A percentile compares a stretch with the other conserved stretches of the same genome.
Conservation (phyloP, 2,113 vertebrate species). For the Scytalopus superciliaris region DNA sequence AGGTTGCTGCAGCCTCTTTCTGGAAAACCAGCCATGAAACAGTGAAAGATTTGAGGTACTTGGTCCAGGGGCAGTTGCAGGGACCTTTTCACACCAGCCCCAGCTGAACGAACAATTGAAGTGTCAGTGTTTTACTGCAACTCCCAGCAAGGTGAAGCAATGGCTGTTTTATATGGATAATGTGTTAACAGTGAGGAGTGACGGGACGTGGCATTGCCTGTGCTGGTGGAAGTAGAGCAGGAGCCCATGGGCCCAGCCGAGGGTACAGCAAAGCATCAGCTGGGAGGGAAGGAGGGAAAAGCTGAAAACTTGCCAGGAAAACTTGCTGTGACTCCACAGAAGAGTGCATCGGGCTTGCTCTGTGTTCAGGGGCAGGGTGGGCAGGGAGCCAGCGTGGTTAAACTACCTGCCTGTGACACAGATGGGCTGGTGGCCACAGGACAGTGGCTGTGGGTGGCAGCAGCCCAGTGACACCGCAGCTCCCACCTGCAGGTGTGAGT, state of each 20-base stretch:
- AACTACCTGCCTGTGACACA: background rate
- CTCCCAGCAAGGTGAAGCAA: background rate
- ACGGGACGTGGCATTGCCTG: background rate
- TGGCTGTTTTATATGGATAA: background rate
- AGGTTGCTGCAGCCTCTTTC: background rate
- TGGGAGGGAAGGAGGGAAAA: background rate
- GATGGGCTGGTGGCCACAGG: fast-evolving
- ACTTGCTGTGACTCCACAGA: fast-evolving
- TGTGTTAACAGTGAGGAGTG: fast-evolving
- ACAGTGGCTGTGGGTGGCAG: background rate
- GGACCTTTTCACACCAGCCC: background rate
- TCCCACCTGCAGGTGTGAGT: background rate
- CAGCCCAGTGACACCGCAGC: background rate
- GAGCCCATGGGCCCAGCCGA: background rate
- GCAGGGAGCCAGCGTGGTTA: background rate
- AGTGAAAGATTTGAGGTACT: background rate
- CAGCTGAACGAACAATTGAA: background rate
- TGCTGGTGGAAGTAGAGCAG: background rate
- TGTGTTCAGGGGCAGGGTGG: fast-evolving
- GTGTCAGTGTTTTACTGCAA: background rate
- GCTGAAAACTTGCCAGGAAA: background rate
- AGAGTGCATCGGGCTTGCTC: fast-evolving
- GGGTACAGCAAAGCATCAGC: background rate
- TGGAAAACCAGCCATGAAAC: background rate
- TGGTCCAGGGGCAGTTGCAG: background rate